A percentile compares a stretch with the other conserved stretches of the same genome.
These are phyloP conservation scores for Enteromius viviparus DNA, from an alignment of 2,797 vertebrate genomes.

Conservation along the genomic window DNA sequence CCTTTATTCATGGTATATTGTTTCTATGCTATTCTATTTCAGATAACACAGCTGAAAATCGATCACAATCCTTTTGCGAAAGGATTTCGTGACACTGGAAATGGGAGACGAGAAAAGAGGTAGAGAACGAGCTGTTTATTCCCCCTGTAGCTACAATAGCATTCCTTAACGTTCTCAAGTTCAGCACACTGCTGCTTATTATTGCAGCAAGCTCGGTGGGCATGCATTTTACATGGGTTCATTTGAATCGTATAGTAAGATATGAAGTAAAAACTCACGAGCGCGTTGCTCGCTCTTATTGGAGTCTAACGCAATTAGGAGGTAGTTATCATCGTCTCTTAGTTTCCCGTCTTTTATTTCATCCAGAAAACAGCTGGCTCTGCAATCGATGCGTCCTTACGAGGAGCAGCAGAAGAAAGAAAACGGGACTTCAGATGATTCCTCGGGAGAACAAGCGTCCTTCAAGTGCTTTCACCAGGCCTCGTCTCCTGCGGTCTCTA, in stretches of 20 bases:
- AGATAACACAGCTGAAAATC: constrained; percentile 96
- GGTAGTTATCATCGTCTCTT: not conserved
- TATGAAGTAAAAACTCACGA: not conserved
- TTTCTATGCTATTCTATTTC: constrained; percentile 55
- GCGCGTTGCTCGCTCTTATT: not conserved
- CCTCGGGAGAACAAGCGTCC: constrained; percentile 91
- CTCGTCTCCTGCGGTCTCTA: constrained; percentile 87
- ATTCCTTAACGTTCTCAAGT: not conserved
- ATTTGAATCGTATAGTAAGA: not conserved
- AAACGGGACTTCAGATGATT: constrained; percentile 91
- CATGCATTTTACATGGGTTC: not conserved
- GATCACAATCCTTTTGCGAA: constrained; percentile 99
- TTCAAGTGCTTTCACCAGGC: constrained; percentile 92
- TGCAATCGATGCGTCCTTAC: constrained; percentile 94
- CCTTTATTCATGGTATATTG: not conserved
- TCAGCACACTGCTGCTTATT: not conserved
- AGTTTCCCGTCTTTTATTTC: not conserved
- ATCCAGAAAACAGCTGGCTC: constrained; percentile 92
- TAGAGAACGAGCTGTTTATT: constrained; percentile 59
- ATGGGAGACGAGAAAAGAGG: constrained; percentile 97
- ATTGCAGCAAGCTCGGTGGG: not conserved
- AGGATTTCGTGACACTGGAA: constrained; percentile 98
- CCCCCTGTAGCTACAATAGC: constrained; percentile 1
- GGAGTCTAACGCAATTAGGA: no score
- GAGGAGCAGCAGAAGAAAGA: constrained; percentile 97